Conservation (phyloP, 2,113 vertebrate genomes). For the Dermatemys mawii region DNA sequence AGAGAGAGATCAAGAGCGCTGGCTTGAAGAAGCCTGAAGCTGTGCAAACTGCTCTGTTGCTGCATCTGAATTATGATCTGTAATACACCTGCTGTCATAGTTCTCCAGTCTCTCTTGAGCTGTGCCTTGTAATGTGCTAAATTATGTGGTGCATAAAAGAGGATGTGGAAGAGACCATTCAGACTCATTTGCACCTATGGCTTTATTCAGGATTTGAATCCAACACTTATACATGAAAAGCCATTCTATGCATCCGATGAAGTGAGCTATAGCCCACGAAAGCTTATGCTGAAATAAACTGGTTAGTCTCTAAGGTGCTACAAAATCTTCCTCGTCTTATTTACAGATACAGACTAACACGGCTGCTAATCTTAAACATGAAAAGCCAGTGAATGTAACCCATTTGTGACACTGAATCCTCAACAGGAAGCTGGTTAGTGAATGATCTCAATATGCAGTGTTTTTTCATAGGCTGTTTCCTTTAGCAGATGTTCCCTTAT, state of each 20-base stretch:
- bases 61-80: slow-evolving; percentile 1
- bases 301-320: too few species aligned
- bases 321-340: too few species aligned
- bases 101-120: not conserved
- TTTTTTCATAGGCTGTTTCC: slow-evolving; percentile 51
- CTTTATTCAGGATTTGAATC: slow-evolving; percentile 47
- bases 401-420: slow-evolving; percentile 50
- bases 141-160: slow-evolving; percentile 38
- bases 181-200: slow-evolving; percentile 50
- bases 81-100: slow-evolving; percentile 48
- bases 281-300: too few species aligned
- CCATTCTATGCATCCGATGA: too few species aligned
- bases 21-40: not conserved
- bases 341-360: too few species aligned
- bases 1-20: slow-evolving; percentile 7
- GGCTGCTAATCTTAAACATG: too few species aligned
- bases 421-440: slow-evolving; percentile 46
- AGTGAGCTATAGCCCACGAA: too few species aligned
- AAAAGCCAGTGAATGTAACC: slow-evolving; percentile 45
- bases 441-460: slow-evolving; percentile 37
- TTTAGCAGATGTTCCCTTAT: slow-evolving; percentile 59
- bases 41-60: slow-evolving; percentile 7
- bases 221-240: slow-evolving; percentile 36
- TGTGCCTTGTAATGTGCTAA: slow-evolving; percentile 34
- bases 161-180: slow-evolving; percentile 27